These are phyloP conservation scores for Drosophila kambysellisi DNA, from an alignment of 2,888 invertebrate genomes.

Conservation along the genomic window DNA sequence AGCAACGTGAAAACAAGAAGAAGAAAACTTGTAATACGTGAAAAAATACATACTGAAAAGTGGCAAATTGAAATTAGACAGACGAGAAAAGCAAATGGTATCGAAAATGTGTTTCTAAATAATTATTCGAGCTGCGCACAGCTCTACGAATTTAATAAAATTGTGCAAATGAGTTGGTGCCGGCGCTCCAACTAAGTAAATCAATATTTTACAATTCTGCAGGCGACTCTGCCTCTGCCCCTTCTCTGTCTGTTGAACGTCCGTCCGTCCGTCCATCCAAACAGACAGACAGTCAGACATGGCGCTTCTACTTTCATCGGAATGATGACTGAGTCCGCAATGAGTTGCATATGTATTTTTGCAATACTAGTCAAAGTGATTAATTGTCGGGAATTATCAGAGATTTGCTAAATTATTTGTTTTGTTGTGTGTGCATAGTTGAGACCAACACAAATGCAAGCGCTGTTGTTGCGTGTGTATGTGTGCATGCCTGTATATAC, in stretches of 20 bases:
- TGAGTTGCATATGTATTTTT: conserved; percentile 11
- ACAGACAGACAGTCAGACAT: conserved; percentile 48
- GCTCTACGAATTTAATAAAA: conserved; percentile 1
- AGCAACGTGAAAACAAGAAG: conserved; percentile 72
- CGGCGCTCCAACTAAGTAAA: conserved; percentile 64
- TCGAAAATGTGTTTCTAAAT: conserved; percentile 3
- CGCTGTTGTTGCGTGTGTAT: conserved; percentile 6
- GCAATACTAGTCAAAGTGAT: conserved; percentile 40
- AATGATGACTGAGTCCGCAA: conserved; percentile 1
- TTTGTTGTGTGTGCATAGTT: conserved; percentile 64
- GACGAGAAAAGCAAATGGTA: conserved; percentile 13
- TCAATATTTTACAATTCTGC: conserved; percentile 63
- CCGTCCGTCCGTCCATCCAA: conserved; percentile 13
- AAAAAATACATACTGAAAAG: conserved; percentile 76
- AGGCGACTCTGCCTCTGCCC: conserved; percentile 18
- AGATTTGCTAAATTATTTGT: conserved; percentile 53
- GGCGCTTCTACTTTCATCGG: conserved; percentile 31
- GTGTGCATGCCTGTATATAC: conserved; percentile 17
- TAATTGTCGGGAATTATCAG: conserved; percentile 39
- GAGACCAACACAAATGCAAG: conserved; percentile 41
- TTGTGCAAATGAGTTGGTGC: conserved; percentile 30
- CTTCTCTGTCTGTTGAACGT: conserved; percentile 13
- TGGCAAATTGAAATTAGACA: conserved; percentile 32
- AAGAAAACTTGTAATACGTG: conserved; percentile 75
- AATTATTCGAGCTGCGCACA: neutral